Conservation (phyloP, 2,797 vertebrate species). For the Clarias fuscus region DNA sequence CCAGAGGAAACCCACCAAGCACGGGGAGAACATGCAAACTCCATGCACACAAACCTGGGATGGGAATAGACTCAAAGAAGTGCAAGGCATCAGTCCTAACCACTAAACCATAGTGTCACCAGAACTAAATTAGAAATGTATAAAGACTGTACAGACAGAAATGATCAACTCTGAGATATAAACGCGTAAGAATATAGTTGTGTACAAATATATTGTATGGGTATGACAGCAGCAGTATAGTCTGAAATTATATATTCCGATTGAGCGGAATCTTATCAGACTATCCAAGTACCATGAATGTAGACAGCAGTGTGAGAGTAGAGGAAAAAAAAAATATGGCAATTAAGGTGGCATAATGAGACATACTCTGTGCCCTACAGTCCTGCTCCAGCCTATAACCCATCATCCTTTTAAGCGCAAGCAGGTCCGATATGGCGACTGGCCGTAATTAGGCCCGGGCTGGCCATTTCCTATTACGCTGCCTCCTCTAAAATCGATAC, state of each 20-base stretch:
- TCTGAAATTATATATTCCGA: neutral
- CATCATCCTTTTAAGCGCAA: constrained; percentile 32
- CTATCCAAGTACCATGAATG: neutral
- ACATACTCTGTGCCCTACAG: constrained; percentile 34
- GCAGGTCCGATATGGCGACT: constrained; percentile 48
- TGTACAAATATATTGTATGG: too few relatives aligned
- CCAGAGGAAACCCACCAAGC: too few relatives aligned
- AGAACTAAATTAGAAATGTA: too few relatives aligned
- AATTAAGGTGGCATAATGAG: constrained; percentile 49
- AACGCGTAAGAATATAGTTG: too few relatives aligned
- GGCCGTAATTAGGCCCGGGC: constrained; percentile 61
- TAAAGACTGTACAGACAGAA: too few relatives aligned
- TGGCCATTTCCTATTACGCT: constrained; percentile 71
- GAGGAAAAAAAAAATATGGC: constrained; percentile 26
- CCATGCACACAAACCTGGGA: too few relatives aligned
- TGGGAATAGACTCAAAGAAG: too few relatives aligned
- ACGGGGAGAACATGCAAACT: too few relatives aligned
- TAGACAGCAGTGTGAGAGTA: neutral
- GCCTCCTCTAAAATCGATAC: constrained; percentile 74
- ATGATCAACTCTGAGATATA: too few relatives aligned
- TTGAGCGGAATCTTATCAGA: neutral
- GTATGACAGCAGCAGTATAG: too few relatives aligned
- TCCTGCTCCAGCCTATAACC: constrained; percentile 26
- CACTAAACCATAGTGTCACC: too few relatives aligned
- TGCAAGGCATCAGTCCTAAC: too few relatives aligned